Base-by-base conservation (phyloP, 2,888 invertebrate genomes). In the Balanococcus diminutus region DNA sequence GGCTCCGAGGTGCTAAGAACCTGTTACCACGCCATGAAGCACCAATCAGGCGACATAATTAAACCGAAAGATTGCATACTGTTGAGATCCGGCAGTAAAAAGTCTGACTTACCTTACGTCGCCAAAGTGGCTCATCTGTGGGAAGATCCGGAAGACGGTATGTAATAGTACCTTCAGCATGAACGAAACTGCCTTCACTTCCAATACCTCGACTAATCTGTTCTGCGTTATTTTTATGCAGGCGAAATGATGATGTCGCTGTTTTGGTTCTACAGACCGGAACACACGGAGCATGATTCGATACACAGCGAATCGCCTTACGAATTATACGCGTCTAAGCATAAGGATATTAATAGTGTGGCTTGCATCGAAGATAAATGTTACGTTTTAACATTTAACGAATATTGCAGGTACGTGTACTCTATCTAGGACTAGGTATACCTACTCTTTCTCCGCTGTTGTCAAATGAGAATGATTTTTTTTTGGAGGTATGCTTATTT, bases 291-390 rank as follows among this genome's bases (percentile, higher is more conserved):
- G 89, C 94, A 94, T 89, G 98, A 97, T 31, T 93, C 96, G 39
- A 93, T 94, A 89, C 92, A 93, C 19, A 92, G 92, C 82, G 96
- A 97, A 90, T 94, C 95, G 89, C 93, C 94, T 14, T 96, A 96
- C 90, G 98, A 98, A 91, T 95, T 98, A 87, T 98, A 98, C 91
- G 98, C 98, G 75, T 98, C 98, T 28, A 93, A 96, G 87, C 98
- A 98, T 91, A 93, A 96, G 87, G 98, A 98, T 91, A 96, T 96
- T 88, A 97, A 97, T 91, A 96, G 96, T 89, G 98, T 98, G 86
- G 98, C 98, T 86, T 98, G 98, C 90, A 98, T 98, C 89, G 98
- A 98, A 90, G 98, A 98, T 91, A 97, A 96, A 91, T 98, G 98
- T 91, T 98, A 96, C 91, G 98, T 98, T 87, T 93, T 98, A 89